Evolutionary conservation across 2,113 vertebrate genomes (phyloP), one percentile per base, ranked within the genome.

Genomic region (Pituophis catenifer): DNA sequence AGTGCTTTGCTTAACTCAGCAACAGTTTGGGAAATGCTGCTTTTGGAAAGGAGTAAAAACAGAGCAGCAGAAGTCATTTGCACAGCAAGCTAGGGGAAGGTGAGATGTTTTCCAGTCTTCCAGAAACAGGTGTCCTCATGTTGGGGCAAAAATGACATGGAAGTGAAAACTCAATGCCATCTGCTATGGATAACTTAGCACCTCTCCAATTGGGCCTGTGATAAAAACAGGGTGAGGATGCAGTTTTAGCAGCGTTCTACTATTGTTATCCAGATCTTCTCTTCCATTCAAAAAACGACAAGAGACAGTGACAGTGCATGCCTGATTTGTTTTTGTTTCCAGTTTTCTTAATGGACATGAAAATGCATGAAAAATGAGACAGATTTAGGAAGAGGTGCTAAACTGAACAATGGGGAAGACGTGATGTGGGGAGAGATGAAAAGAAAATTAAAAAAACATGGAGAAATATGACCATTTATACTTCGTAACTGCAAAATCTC

Each of bases 121-220:
- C 13, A 75, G 70, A 75, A 75, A 75, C n/a, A 38, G 12, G 2
- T 75, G 70, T 75, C n/a, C 15, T 38, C 70, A 75, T 8, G 70
- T 17, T 75, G n/a, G 70, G 15, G 70, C 70, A 75, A 33, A 15
- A 33, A 75, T 33, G 70, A 75, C n/a, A 75, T 75, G 15, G 15
- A 75, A 75, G 70, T 75, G 65, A 75, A 75, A 75, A 75, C 86
- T 86, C 3, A 0, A 33, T 38, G 29, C 81, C 62, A 93, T 86
- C 92, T 96, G 90, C 89, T 94, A 15, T 57, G 70, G 48, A 44
- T 86, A 24, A 24, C 29, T 1, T 94, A 90, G 54, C 33, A 5
- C 89, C 44, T 89, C 26, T 93, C 75, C 88, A 92, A 85, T 62
- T 93, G 5, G 89, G 86, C 57, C 44, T 59, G 19, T 81, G 21